These are phyloP conservation scores for Bugula neritina DNA, from an alignment of 2,888 invertebrate genomes.

Conservation along the genomic window DNA sequence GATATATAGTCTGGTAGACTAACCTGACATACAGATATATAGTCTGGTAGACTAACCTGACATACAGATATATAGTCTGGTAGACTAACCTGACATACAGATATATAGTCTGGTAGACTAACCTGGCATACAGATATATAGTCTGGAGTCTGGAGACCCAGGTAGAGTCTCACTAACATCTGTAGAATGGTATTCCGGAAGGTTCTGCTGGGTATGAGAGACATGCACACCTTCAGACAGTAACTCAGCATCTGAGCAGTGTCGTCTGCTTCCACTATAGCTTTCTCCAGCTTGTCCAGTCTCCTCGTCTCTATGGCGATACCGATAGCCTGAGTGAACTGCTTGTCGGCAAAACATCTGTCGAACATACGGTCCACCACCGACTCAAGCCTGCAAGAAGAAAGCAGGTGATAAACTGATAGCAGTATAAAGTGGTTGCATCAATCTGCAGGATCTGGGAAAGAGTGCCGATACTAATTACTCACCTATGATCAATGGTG, in stretches of 20 bases:
- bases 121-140: conserved; percentile 88
- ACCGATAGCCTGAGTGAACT: conserved; percentile 90
- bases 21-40: no score
- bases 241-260: conserved; percentile 83
- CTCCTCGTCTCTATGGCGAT: conserved; percentile 90
- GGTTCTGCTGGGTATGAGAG: conserved; percentile 84
- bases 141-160: conserved; percentile 81
- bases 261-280: conserved; percentile 88
- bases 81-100: no score
- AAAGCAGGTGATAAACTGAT: no score
- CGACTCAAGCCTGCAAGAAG: conserved; percentile 68
- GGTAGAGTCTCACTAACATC: conserved; percentile 81
- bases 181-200: conserved; percentile 86
- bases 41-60: no score
- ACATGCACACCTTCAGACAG: conserved; percentile 93
- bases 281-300: conserved; percentile 90
- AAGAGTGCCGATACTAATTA: no score
- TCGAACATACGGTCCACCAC: conserved; percentile 97
- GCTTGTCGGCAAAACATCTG: conserved; percentile 86
- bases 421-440: no score
- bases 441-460: no score
- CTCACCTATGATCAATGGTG: conserved; percentile 45
- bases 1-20: no score
- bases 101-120: no score
- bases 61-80: no score